Evolutionary conservation across 2,797 vertebrate genomes (phyloP), one percentile per base, ranked within the genome.

Genomic region (Ptychobarbus kaznakovi): DNA sequence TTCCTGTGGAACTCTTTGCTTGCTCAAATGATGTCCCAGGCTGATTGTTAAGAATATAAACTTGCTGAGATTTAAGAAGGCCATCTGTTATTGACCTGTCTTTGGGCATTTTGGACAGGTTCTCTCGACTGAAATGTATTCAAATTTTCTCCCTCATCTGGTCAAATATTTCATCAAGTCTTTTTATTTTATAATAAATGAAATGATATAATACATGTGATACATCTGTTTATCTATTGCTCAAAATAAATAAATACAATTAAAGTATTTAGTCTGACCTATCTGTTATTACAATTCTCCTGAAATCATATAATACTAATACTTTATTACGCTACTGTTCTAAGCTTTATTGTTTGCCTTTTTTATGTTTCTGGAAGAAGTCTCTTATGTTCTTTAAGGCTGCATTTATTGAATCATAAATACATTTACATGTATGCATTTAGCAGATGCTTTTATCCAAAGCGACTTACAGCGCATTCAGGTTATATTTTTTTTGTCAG

Each of bases 1-100:
- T 92, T 90, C 88, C 75, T 90, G 91, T 88, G 10, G 58, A 81
- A 87, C 87, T 87, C 91, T 94, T 90, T 93, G 88, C 91, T 93
- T 93, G 91, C 90, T 90, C 90, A 94, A 94, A 94, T 90, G 83
- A 94, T 91, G 83, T 94, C 94, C 93, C 93, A 85, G 7, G 93
- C 78, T 87, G 88, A 93, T 92, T 90, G 87, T 28, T 42, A 87
- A 91, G 89, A 88, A 93, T 90, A 78, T 86, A 90, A 73, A 86
- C 79, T 91, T 90, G 88, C 83, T 86, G 78, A 79, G 81, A 53
- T 86, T 88, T 89, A 58, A 66, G 46, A 86, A 38, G 73, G 68
- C 40, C 72, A n/a, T 40, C 68, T 92, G 88, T 88, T 87, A 88
- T 75, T 93, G 93, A 95, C 92, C 91, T 83, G 88, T 94, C 93